A percentile compares a stretch with the other conserved stretches of the same genome.
Evolutionary conservation across 2,797 vertebrate species (phyloP).

Genomic region (Oreortyx pictus): DNA sequence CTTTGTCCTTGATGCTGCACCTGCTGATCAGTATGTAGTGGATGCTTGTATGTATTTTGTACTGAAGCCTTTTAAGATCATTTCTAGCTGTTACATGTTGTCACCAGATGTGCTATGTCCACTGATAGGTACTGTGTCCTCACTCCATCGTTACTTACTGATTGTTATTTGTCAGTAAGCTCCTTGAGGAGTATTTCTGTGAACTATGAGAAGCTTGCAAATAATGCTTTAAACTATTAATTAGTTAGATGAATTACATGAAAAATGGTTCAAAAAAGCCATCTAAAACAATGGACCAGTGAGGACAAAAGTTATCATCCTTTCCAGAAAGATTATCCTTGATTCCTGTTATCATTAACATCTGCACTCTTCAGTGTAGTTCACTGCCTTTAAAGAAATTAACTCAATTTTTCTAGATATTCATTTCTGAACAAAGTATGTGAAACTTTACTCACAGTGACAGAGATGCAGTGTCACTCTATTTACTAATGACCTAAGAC

Average conservation of each 20-base stretch:
- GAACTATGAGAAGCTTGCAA: not conserved
- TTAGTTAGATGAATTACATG: not conserved
- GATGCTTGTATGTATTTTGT: not conserved
- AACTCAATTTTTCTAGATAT: constrained; percentile 45
- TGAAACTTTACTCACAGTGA: not conserved
- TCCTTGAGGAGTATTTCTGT: not conserved
- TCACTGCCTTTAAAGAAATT: constrained; percentile 53
- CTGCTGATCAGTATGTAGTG: not conserved
- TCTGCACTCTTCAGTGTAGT: constrained; percentile 31
- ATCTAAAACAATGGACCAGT: not conserved
- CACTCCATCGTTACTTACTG: not conserved
- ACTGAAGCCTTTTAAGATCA: not conserved
- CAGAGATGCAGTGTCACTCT: not conserved
- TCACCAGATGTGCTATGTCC: constrained; percentile 1
- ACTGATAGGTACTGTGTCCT: not conserved
- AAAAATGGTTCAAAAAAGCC: not conserved
- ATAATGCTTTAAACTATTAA: not conserved
- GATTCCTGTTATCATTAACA: constrained; percentile 55
- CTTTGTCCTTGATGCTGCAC: not conserved
- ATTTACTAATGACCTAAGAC: constrained; percentile 50
- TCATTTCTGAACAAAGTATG: not conserved
- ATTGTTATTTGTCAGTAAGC: not conserved
- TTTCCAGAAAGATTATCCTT: constrained; percentile 29
- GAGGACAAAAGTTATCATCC: constrained; percentile 29
- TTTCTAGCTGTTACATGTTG: constrained; percentile 16